phyloP scores from a whole-genome alignment of 2,888 invertebrate species.

The Cremastinae sp. region DNA sequence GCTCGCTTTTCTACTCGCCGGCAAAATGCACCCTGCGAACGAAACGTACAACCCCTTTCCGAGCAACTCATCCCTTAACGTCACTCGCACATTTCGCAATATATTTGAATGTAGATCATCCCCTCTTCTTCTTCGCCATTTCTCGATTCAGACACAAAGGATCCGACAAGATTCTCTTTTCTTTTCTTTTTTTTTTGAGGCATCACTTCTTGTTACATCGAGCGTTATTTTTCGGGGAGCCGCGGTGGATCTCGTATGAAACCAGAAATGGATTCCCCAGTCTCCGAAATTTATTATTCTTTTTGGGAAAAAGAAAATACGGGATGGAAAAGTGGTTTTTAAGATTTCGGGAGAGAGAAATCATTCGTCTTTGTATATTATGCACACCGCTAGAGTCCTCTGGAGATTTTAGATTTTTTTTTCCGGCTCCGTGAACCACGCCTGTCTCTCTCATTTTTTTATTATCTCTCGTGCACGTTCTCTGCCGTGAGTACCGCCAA shows the following conservation, averaged over 20 bases:
- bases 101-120: constrained; percentile 51
- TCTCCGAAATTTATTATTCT: constrained; percentile 48
- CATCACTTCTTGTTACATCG: constrained; percentile 53
- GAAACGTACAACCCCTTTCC: constrained; percentile 50
- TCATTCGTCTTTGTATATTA: constrained; percentile 71
- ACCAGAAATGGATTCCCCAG: constrained; percentile 25
- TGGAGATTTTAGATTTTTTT: constrained; percentile 42
- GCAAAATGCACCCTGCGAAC: constrained; percentile 51
- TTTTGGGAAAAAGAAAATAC: constrained; percentile 29
- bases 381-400: constrained; percentile 48
- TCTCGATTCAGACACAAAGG: constrained; percentile 49
- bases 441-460: constrained; percentile 63
- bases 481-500: constrained; percentile 48
- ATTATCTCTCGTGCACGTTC: constrained; percentile 47
- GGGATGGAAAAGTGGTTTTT: constrained; percentile 41
- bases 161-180: constrained; percentile 49
- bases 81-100: constrained; percentile 44
- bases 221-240: constrained; percentile 49
- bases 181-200: constrained; percentile 22
- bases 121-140: constrained; percentile 25
- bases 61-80: constrained; percentile 29
- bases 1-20: constrained; percentile 33
- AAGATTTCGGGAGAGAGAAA: constrained; percentile 63
- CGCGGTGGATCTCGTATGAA: not conserved
- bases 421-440: constrained; percentile 67